Conservation (phyloP, 2,888 invertebrate genomes). For the Spodoptera picta region DNA sequence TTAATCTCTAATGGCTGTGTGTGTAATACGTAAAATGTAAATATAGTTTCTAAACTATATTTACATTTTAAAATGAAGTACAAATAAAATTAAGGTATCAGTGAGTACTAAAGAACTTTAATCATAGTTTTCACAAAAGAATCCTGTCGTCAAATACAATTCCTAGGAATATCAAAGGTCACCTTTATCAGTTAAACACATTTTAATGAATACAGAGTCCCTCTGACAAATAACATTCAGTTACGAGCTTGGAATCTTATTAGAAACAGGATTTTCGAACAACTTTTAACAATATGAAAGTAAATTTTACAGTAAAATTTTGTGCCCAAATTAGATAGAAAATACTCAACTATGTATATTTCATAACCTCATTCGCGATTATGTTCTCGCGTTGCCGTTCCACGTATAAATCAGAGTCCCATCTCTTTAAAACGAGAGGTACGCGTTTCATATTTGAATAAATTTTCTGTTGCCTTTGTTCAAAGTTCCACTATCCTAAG, state of each 20-base stretch:
- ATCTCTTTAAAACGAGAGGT: conserved; percentile 51
- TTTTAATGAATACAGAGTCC: conserved; percentile 16
- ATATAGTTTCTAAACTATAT: too few relatives aligned
- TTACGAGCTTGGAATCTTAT: conserved; percentile 7
- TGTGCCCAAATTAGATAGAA: conserved; percentile 14
- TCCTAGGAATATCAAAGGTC: not conserved
- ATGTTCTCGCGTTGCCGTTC: conserved; percentile 34
- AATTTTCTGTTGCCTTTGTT: conserved; percentile 49
- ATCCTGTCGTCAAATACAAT: not conserved
- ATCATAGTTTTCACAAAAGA: conserved; percentile 5
- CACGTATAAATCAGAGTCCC: conserved; percentile 42
- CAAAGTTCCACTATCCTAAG: conserved; percentile 39
- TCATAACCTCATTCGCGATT: conserved; percentile 32
- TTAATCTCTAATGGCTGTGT: too few relatives aligned
- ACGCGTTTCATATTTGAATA: conserved; percentile 51
- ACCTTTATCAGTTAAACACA: conserved; percentile 8
- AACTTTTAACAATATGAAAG: conserved; percentile 10
- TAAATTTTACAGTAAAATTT: conserved; percentile 4
- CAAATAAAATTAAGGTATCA: not conserved
- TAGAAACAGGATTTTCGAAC: conserved; percentile 1
- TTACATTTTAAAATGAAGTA: not conserved
- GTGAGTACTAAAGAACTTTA: not conserved
- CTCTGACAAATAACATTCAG: conserved; percentile 16
- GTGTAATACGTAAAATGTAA: too few relatives aligned
- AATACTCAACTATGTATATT: conserved; percentile 28